Base-by-base conservation (phyloP, 2,888 invertebrate genomes). In the Rhagophthalmus giganteus region DNA sequence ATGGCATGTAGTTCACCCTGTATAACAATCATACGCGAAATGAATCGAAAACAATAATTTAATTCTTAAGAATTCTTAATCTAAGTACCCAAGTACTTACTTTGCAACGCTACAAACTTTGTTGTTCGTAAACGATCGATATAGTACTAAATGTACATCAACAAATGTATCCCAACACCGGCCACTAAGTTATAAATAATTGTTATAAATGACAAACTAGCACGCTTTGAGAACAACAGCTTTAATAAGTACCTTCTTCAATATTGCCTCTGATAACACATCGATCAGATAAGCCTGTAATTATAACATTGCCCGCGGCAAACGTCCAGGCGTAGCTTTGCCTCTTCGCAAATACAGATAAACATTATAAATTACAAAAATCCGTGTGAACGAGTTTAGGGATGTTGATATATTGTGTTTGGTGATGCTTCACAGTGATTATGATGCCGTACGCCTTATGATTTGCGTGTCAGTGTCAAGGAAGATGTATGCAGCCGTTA, bases 141-240 rank as follows among this genome's bases (percentile, higher is more conserved):
- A 45, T 33, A 42, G 12, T 33, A 33, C 16, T 10, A 42, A 42
- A 33, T 33, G 42, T 31, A 42, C 42, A n/a, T n/a, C n/a, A 42
- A 37, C 30, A 35, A 28, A 32, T 31, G 31, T 15, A 38, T 30
- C 28, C 34, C 10, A 34, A 33, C 46, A 47, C 45, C 26, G 45
- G 27, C 34, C 54, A 55, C 66, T 71, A 71, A 73, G 71, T 69
- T 70, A 70, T 69, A 73, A 72, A 72, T 73, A 73, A 73, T 73
- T 73, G 68, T 72, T 72, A 73, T 70, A 72, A 73, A 73, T 73
- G 72, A 68, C 65, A 62, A 66, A 65, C 51, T 50, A 63, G 64
- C 68, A 65, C 62, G 66, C 62, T 61, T 60, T 57, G 60, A 56
- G 58, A 64, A 59, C 61, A 62, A 66, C 64, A 62, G 65, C 64